These are phyloP conservation scores for Panzeria rudis DNA, from an alignment of 2,888 invertebrate species.

Conservation along the genomic window DNA sequence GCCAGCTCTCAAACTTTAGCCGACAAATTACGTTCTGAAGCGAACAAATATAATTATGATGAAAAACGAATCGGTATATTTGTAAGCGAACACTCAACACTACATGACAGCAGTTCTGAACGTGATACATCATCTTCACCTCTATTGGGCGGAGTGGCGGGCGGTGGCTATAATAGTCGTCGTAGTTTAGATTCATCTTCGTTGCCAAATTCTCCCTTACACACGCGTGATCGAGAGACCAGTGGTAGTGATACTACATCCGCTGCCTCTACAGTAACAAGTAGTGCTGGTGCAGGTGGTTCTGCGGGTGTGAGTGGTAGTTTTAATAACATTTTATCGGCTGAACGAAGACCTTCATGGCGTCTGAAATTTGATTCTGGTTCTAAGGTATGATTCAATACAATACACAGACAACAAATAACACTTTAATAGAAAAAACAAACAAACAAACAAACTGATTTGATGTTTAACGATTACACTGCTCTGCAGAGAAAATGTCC, in stretches of 20 bases:
- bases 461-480: constrained; percentile 30
- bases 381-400: constrained; percentile 89
- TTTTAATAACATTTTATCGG: constrained; percentile 74
- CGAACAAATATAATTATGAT: constrained; percentile 77
- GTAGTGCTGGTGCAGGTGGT: constrained; percentile 25
- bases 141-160: constrained; percentile 65
- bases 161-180: constrained; percentile 71
- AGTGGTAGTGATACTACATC: constrained; percentile 56
- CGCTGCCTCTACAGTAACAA: constrained; percentile 37
- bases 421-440: constrained; percentile 44
- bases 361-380: constrained; percentile 94
- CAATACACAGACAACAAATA: constrained; percentile 62
- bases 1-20: constrained; percentile 78
- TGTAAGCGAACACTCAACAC: constrained; percentile 45
- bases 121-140: constrained; percentile 59
- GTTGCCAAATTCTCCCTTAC: constrained; percentile 75
- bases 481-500: too few species aligned
- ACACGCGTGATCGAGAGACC: constrained; percentile 63
- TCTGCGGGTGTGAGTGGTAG: constrained; percentile 55
- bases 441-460: not conserved
- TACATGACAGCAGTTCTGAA: constrained; percentile 64
- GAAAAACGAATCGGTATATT: constrained; percentile 68
- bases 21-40: constrained; percentile 80
- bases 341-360: constrained; percentile 95
- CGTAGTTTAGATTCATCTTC: constrained; percentile 75